Base-by-base conservation (phyloP, 2,113 vertebrate genomes). In the Peromyscus leucopus region DNA sequence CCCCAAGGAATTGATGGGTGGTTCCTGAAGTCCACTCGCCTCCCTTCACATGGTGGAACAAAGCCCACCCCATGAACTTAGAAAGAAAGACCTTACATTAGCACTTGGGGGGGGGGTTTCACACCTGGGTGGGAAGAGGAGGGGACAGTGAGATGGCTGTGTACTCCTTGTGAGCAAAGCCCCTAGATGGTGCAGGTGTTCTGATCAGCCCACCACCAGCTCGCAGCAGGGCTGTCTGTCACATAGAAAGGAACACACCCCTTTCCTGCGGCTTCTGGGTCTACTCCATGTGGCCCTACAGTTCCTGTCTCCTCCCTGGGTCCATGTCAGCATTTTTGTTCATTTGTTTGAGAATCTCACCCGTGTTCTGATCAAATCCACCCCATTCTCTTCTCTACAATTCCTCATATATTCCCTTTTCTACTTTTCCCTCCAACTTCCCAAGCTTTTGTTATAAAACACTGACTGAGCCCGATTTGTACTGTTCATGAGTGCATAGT, bases 21-120 rank as follows among this genome's bases (percentile, higher is more conserved):
- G 1, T 11, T 1, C 1, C 4, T 1, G n/a, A 92, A 33, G 28
- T 31, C 74, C 85, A 12, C 42, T 22, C 0, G 0, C 48, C 71
- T 17, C 3, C 36, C 31, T 74, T 59, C 2, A 26, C n/a, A 19
- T 0, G 7, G 55, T 12, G 13, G n/a, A 59, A 15, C 15, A 8
- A 83, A 39, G 33, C 0, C 3, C 0, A 11, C 82, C 13, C 46
- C 4, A 13, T 2, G 31, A 0, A 15, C 39, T 85, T 11, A 4
- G 17, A 21, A 17, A 12, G 31, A 46, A 33, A 0, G 1, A 78
- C 12, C 67, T 0, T 4, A 0, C 0, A 3, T n/a, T 2, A 42
- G 2, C 4, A 4, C 10, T 5, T 39, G 26, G 12, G 3, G 0
- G 0, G 0, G 0, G 2, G 24, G 31, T 85, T 65, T 46, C 63